Evolutionary conservation across 2,113 vertebrate species (phyloP).

Genomic region (Sisor rabdophorus): DNA sequence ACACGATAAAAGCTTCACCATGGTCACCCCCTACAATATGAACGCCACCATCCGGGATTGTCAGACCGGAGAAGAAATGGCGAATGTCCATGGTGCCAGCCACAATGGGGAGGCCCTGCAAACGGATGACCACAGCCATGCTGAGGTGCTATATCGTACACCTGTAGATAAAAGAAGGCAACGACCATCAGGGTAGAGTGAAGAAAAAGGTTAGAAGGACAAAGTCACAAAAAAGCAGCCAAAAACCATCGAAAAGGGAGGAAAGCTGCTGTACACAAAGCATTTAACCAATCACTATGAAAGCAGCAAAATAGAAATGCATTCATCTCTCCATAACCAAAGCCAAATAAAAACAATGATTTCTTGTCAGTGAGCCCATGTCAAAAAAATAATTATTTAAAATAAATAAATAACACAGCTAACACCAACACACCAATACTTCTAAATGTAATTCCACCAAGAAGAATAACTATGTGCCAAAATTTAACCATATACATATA

Average conservation of each 20-base stretch:
- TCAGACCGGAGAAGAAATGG: conserved; percentile 99
- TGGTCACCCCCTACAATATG: conserved; percentile 99
- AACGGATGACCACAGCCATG: conserved; percentile 99
- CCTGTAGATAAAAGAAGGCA: conserved; percentile 99
- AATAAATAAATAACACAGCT: neutral
- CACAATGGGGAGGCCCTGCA: conserved; percentile 99
- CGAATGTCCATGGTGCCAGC: conserved; percentile 99
- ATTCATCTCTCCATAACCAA: conserved; percentile 17
- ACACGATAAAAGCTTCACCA: conserved; percentile 99
- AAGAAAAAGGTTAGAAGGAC: conserved; percentile 44
- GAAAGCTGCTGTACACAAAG: conserved; percentile 22
- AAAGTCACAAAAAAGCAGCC: conserved; percentile 32
- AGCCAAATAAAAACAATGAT: conserved; percentile 25
- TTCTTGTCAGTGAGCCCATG: neutral
- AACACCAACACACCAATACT: neutral
- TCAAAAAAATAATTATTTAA: neutral
- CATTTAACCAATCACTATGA: conserved; percentile 14
- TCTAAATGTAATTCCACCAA: neutral
- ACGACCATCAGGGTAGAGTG: conserved; percentile 84
- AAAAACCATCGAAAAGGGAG: conserved; percentile 21
- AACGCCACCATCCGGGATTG: conserved; percentile 99
- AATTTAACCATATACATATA: too few species aligned
- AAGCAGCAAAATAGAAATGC: conserved; percentile 21
- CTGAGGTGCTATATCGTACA: conserved; percentile 95
- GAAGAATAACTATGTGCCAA: neutral